Conservation (phyloP, 2,113 vertebrate genomes). For the Anguilla rostrata region DNA sequence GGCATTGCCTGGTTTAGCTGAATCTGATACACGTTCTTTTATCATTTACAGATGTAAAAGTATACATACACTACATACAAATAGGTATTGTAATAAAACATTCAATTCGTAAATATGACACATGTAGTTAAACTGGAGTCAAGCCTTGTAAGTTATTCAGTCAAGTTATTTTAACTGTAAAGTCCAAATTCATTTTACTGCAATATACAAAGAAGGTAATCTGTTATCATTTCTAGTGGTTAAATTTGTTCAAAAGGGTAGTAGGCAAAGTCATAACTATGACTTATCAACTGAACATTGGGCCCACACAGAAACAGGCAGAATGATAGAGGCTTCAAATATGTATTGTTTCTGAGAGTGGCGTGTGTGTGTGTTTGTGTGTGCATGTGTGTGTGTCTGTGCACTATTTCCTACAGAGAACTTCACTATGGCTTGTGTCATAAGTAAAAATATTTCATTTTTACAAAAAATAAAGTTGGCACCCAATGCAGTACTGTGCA, state of each 20-base stretch:
- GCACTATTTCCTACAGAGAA: neutral
- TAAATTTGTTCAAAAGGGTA: constrained; percentile 29
- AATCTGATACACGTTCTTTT: constrained; percentile 38
- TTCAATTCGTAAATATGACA: constrained; percentile 19
- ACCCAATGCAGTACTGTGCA: too few relatives aligned
- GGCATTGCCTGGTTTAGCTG: neutral
- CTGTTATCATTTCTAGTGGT: constrained; percentile 25
- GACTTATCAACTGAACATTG: constrained; percentile 8
- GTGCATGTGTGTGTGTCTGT: too few relatives aligned
- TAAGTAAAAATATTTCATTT: neutral
- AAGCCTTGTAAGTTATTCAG: constrained; percentile 36
- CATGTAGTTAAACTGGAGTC: constrained; percentile 33
- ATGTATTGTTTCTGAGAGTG: constrained; percentile 16
- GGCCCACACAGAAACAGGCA: constrained; percentile 20
- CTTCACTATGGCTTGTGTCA: neutral
- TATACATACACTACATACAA: constrained; percentile 36
- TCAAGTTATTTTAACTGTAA: constrained; percentile 29
- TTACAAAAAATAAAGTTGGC: neutral
- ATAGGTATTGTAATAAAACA: constrained; percentile 39
- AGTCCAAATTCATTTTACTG: constrained; percentile 46
- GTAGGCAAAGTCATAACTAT: constrained; percentile 21
- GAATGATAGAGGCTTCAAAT: constrained; percentile 17
- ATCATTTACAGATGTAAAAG: constrained; percentile 59
- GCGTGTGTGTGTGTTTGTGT: neutral
- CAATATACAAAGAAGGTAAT: constrained; percentile 26